These are phyloP conservation scores for Somateria mollissima DNA, from an alignment of 2,797 vertebrate genomes.

Conservation along the genomic window DNA sequence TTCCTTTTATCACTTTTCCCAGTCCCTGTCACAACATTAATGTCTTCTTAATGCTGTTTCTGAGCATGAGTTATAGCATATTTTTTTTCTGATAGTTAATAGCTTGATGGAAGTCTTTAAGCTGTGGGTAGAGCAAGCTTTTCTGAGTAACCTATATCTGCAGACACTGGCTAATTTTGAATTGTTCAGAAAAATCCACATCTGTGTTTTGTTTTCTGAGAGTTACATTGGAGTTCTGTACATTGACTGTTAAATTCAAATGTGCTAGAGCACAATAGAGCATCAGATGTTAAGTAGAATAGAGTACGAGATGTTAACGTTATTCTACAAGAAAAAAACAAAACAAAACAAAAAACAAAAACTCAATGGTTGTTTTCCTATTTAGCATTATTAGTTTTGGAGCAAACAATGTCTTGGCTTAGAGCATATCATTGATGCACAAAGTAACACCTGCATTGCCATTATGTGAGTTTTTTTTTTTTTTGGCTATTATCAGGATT, in stretches of 20 bases:
- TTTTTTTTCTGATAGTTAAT: not conserved
- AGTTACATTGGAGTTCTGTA: not conserved
- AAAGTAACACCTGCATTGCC: not conserved
- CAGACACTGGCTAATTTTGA: not conserved
- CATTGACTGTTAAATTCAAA: not conserved
- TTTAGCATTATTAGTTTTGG: not conserved
- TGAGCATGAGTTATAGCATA: not conserved
- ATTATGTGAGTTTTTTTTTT: not conserved
- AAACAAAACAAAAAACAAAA: not conserved
- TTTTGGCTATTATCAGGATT: not conserved
- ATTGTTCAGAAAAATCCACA: not conserved
- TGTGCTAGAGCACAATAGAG: not conserved
- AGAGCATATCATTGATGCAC: fast-evolving
- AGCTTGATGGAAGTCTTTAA: not conserved
- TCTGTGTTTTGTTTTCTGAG: not conserved
- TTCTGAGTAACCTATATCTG: not conserved
- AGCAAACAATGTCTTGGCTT: not conserved
- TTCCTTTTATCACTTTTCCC: not conserved
- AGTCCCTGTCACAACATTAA: not conserved
- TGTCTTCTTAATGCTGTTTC: not conserved
- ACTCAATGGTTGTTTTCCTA: not conserved
- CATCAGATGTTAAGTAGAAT: not conserved
- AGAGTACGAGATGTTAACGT: not conserved
- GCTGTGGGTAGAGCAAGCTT: not conserved
- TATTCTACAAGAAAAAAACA: not conserved